These are phyloP conservation scores for Lepus timidus DNA, from an alignment of 2,113 vertebrate genomes.

Conservation along the genomic window DNA sequence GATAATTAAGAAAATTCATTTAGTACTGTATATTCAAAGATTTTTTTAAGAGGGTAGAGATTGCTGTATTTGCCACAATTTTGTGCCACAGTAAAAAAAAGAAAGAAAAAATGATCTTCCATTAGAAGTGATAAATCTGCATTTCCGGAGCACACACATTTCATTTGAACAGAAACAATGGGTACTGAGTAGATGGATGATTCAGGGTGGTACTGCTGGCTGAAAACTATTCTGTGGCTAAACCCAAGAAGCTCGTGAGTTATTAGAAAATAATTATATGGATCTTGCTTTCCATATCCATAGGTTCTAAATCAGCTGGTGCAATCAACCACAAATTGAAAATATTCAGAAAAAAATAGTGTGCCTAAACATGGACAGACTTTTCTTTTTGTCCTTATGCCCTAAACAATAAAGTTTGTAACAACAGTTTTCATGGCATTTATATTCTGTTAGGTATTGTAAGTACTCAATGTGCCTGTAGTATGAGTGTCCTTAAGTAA, in stretches of 20 bases:
- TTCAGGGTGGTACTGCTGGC: background rate
- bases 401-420: no score
- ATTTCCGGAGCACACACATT: background rate
- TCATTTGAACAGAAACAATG: background rate
- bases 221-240: background rate
- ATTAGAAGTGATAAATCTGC: background rate
- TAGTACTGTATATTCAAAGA: background rate
- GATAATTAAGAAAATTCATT: background rate
- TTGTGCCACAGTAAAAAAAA: background rate
- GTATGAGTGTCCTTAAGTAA: constrained; percentile 6
- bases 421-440: no score
- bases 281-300: background rate
- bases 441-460: no score
- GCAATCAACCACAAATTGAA: no score
- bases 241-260: background rate
- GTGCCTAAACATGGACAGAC: no score
- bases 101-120: background rate
- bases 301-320: no score
- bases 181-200: background rate
- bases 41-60: background rate
- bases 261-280: background rate
- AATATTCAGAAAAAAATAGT: no score
- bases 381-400: no score
- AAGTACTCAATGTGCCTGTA: background rate
- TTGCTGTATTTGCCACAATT: background rate